Percentiles rank a stretch among this genome's conserved stretches.
Conservation (phyloP, 2,797 vertebrate species). For the Danio tinwini region DNA sequence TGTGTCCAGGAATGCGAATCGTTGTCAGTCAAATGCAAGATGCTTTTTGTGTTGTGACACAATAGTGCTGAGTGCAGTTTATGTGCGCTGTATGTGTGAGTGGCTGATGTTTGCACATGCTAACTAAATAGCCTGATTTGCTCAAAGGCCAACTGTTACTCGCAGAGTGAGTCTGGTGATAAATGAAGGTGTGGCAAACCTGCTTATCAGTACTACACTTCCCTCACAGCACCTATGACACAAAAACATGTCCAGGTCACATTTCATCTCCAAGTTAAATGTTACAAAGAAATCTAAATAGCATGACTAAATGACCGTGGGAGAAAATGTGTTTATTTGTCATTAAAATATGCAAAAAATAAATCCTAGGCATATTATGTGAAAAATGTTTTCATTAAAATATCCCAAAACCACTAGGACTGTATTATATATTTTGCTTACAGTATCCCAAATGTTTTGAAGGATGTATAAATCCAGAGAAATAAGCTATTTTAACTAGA, state of each 20-base stretch:
- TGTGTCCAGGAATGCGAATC: background rate
- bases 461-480: no score
- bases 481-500: no score
- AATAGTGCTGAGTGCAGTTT: background rate
- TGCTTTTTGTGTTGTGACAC: background rate
- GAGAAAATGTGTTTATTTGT: background rate
- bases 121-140: conserved; percentile 37
- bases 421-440: no score
- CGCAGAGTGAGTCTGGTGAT: background rate
- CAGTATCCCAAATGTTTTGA: no score
- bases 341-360: no score
- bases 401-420: no score
- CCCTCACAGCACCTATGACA: background rate
- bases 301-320: background rate
- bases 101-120: conserved; percentile 22
- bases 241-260: background rate
- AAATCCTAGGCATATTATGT: no score
- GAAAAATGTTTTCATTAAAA: no score
- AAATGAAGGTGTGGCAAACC: background rate
- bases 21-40: background rate
- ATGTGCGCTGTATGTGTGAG: background rate
- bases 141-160: conserved; percentile 33
- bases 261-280: background rate
- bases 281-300: background rate
- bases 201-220: conserved; percentile 6